These are phyloP conservation scores for Drosophila suzukii DNA, from an alignment of 1,140 invertebrate species.

Conservation along the genomic window DNA sequence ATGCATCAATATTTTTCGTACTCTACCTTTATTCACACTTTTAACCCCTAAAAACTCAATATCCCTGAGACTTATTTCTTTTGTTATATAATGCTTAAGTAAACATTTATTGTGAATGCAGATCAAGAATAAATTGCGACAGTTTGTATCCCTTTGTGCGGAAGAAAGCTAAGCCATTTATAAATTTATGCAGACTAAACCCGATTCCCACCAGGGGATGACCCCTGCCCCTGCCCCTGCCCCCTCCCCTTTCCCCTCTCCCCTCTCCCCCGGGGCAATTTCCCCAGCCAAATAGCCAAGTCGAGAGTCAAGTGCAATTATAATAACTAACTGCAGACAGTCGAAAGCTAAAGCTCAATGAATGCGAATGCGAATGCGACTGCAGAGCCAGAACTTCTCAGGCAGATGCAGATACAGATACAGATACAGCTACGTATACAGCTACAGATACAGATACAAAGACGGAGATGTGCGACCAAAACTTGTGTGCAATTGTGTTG, in stretches of 20 bases:
- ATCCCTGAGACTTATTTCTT: conserved; percentile 3
- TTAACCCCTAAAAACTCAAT: neutral
- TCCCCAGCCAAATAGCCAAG: conserved; percentile 28
- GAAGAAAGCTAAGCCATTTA: conserved; percentile 41
- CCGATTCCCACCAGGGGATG: conserved; percentile 27
- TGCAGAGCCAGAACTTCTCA: conserved; percentile 4
- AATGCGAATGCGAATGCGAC: conserved; percentile 9
- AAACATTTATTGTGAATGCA: conserved; percentile 30
- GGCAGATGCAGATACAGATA: conserved; percentile 22
- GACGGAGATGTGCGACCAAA: conserved; percentile 46
- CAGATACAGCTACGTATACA: conserved; percentile 3
- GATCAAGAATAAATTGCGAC: conserved; percentile 30
- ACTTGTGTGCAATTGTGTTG: conserved; percentile 73
- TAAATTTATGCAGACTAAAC: conserved; percentile 45
- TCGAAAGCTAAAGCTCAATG: conserved; percentile 40
- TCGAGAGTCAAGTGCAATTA: conserved; percentile 51
- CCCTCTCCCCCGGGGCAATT: conserved; percentile 1
- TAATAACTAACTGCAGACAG: conserved; percentile 46
- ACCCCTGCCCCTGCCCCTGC: conserved; percentile 1
- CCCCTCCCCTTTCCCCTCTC: too few species aligned
- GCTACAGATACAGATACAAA: conserved; percentile 18
- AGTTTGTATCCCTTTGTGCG: conserved; percentile 27
- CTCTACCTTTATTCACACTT: neutral
- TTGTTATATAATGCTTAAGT: conserved; percentile 27
- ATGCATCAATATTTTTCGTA: neutral